Evolutionary conservation across 2,888 invertebrate genomes (phyloP).

Genomic region (Ichneumoninae sp.): DNA sequence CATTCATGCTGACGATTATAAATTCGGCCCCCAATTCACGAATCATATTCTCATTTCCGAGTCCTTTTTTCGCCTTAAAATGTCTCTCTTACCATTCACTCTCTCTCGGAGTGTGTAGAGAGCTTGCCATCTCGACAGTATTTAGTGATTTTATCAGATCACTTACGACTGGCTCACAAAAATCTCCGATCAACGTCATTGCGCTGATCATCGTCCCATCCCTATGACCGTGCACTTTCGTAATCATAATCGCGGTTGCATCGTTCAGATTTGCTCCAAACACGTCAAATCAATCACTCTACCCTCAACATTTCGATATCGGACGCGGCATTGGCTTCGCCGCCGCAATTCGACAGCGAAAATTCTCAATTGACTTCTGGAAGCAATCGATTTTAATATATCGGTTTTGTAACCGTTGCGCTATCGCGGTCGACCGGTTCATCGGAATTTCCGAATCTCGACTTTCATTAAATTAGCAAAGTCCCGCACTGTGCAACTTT

Average conservation of each 20-base stretch:
- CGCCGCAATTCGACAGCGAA: slow-evolving; percentile 4
- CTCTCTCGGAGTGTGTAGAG: background rate
- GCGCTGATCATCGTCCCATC: slow-evolving; percentile 10
- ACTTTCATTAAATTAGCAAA: background rate
- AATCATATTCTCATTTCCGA: background rate
- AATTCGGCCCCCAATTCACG: background rate
- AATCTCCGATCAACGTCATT: slow-evolving; percentile 33
- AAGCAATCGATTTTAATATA: slow-evolving; percentile 57
- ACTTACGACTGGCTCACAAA: slow-evolving; percentile 1
- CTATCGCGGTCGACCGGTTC: background rate
- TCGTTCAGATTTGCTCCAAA: slow-evolving; percentile 31
- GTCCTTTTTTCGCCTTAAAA: background rate
- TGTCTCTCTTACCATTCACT: background rate
- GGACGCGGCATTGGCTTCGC: slow-evolving; percentile 1
- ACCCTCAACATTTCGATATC: slow-evolving; percentile 32
- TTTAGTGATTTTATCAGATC: background rate
- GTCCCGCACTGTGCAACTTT: background rate
- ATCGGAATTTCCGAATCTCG: slow-evolving; percentile 24
- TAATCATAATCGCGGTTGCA: slow-evolving; percentile 30
- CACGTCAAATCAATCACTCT: slow-evolving; percentile 40
- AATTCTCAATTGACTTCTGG: slow-evolving; percentile 53
- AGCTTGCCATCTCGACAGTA: background rate
- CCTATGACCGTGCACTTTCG: slow-evolving; percentile 24
- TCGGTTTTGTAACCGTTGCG: background rate
- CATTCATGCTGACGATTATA: background rate